A percentile compares a stretch with the other conserved stretches of the same genome.
Conservation (phyloP, 1,140 invertebrate genomes). For the Thalassaphorura encarpata region DNA sequence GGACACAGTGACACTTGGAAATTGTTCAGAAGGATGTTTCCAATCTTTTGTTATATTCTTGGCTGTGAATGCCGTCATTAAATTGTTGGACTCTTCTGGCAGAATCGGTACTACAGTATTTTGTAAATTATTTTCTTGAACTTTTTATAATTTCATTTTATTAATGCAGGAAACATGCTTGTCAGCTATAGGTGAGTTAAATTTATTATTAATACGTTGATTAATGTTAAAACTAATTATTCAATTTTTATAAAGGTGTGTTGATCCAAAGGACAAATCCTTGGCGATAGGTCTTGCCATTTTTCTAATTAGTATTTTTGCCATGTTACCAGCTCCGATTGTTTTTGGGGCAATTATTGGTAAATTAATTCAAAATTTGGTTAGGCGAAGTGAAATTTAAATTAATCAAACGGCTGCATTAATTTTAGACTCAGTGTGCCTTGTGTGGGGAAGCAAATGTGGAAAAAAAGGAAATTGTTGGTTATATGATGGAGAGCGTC, state of each 20-base stretch:
- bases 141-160: constrained; percentile 25
- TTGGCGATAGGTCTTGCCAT: constrained; percentile 53
- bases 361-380: constrained; percentile 34
- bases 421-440: constrained; percentile 50
- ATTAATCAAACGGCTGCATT: background rate
- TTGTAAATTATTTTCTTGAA: constrained; percentile 30
- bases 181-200: constrained; percentile 29
- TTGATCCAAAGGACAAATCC: constrained; percentile 50
- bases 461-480: constrained; percentile 60
- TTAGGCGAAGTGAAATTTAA: background rate
- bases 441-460: constrained; percentile 64
- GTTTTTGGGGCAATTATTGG: constrained; percentile 60
- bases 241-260: constrained; percentile 41
- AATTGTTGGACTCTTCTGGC: constrained; percentile 22
- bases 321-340: constrained; percentile 57
- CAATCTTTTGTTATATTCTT: constrained; percentile 21
- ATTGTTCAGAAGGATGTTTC: constrained; percentile 29
- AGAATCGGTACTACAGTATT: constrained; percentile 25
- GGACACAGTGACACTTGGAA: constrained; percentile 19
- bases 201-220: too few species aligned
- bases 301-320: constrained; percentile 53
- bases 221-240: background rate
- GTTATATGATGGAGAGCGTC: constrained; percentile 53
- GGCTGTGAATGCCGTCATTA: constrained; percentile 17
- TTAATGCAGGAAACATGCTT: constrained; percentile 33